Conservation (phyloP, 2,888 invertebrate species). For the Heteromurus nitidus region DNA sequence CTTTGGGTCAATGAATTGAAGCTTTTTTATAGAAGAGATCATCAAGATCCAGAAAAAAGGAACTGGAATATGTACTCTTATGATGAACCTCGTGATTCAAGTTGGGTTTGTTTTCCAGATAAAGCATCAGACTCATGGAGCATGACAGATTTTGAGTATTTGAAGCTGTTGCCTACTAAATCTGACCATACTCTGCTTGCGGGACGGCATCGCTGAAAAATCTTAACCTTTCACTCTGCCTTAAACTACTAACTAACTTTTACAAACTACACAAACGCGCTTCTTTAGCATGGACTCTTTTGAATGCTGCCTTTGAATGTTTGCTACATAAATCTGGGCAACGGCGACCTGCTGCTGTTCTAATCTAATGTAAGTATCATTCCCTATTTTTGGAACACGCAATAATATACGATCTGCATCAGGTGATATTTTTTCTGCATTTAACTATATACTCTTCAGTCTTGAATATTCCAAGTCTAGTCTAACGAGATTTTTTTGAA, state of each 20-base stretch:
- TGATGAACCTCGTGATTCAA: not conserved
- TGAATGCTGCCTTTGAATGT: not conserved
- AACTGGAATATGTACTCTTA: not conserved
- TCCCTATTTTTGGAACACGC: no score
- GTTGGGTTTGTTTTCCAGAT: not conserved
- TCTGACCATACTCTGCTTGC: not conserved
- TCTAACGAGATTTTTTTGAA: no score
- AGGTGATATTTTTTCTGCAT: no score
- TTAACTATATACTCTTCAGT: no score
- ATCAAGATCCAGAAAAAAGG: no score
- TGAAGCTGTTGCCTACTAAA: not conserved
- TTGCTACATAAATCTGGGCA: not conserved
- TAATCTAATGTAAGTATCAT: no score
- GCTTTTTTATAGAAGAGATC: not conserved
- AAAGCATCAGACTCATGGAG: constrained; percentile 1
- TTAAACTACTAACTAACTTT: not conserved
- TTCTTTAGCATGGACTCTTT: not conserved
- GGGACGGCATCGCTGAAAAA: not conserved
- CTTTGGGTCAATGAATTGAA: constrained; percentile 5
- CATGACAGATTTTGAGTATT: not conserved
- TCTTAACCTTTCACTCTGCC: not conserved
- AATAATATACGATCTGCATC: no score
- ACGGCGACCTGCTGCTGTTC: no score
- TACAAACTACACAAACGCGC: not conserved
- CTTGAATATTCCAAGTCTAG: no score